These are phyloP conservation scores for Microtus oregoni DNA, from an alignment of 2,113 vertebrate species.

Conservation along the genomic window DNA sequence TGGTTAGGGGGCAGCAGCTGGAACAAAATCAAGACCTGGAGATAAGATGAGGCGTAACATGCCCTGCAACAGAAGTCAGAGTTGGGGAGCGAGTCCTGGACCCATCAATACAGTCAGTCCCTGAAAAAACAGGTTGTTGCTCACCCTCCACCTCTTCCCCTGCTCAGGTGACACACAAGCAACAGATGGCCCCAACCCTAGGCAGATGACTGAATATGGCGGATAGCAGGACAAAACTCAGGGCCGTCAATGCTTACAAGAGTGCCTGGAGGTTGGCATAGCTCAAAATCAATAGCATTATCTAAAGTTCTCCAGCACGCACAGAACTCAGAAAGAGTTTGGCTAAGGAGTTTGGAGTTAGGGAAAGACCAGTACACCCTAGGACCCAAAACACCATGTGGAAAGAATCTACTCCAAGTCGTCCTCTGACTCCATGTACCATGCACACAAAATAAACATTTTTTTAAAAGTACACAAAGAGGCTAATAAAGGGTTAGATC, in stretches of 20 bases:
- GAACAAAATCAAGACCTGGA: conserved; percentile 42
- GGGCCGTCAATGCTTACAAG: not conserved
- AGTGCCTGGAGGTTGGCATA: not conserved
- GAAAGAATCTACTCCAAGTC: not conserved
- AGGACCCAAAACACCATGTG: not conserved
- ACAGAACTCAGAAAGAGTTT: not conserved
- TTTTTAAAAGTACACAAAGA: not conserved
- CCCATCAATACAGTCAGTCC: not conserved
- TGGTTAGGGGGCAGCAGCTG: not conserved
- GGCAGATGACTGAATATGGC: conserved; percentile 35
- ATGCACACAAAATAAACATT: not conserved
- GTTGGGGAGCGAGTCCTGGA: not conserved
- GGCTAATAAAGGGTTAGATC: conserved; percentile 9
- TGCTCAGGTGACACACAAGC: not conserved
- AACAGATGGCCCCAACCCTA: conserved; percentile 65
- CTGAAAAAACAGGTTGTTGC: not conserved
- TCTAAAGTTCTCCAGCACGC: not conserved
- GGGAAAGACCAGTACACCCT: not conserved
- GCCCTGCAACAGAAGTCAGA: not conserved
- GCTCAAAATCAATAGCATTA: conserved; percentile 27
- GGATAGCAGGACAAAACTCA: conserved; percentile 25
- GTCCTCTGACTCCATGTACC: not conserved
- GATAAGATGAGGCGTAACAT: not conserved
- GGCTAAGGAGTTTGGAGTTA: not conserved
- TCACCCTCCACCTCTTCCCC: not conserved